Evolutionary conservation across 2,888 invertebrate genomes (phyloP).

Genomic region (Andrena fulva): DNA sequence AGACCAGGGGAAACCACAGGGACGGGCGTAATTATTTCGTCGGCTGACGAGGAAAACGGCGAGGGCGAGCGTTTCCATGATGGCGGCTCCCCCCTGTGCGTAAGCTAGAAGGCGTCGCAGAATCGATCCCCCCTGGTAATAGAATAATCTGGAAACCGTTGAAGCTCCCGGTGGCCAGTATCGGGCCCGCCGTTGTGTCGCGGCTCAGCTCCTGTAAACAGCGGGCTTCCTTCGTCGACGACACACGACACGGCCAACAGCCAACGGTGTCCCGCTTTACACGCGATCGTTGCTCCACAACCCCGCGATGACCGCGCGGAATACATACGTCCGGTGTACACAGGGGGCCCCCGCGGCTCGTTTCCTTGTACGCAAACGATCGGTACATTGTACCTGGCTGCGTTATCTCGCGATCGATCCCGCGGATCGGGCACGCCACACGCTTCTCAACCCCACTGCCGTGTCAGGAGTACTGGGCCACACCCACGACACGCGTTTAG

Average conservation of each 20-base stretch:
- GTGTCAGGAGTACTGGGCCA: neutral
- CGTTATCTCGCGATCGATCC: conserved; percentile 15
- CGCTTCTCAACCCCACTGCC: neutral
- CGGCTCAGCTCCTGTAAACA: conserved; percentile 58
- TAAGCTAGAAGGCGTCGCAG: conserved; percentile 42
- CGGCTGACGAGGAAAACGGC: neutral
- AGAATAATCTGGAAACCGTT: conserved; percentile 82
- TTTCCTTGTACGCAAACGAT: conserved; percentile 29
- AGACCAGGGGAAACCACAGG: neutral
- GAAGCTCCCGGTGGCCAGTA: conserved; percentile 70
- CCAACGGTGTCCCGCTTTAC: conserved; percentile 40
- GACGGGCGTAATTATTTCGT: neutral
- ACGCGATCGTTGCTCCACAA: conserved; percentile 44
- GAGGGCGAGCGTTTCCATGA: conserved; percentile 17
- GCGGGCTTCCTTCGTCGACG: conserved; percentile 66
- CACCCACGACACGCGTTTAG: neutral
- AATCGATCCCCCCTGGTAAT: conserved; percentile 78
- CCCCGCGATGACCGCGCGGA: conserved; percentile 28
- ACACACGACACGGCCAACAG: conserved; percentile 53
- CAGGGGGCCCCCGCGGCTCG: neutral
- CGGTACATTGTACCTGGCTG: conserved; percentile 1
- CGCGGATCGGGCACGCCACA: neutral
- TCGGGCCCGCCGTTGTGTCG: conserved; percentile 61
- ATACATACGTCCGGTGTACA: conserved; percentile 31
- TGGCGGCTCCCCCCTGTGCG: neutral